Percentiles rank a stretch among this genome's conserved stretches.
phyloP scores from a whole-genome alignment of 2,113 vertebrate species.

The Brachypodius melanocephalos region DNA sequence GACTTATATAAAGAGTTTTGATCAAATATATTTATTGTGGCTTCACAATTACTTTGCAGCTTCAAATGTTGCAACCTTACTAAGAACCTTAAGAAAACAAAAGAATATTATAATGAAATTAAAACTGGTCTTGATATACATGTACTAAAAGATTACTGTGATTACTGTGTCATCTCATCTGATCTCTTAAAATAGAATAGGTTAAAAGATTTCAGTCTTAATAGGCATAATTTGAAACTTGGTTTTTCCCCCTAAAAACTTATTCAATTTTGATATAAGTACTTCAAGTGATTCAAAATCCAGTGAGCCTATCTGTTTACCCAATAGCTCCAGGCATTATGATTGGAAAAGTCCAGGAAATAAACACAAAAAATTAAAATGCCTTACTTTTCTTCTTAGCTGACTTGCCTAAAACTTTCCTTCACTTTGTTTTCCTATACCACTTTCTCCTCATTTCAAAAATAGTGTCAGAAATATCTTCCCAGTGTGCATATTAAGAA shows the following conservation, averaged over 20 bases:
- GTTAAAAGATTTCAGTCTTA: background rate
- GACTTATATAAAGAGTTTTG: background rate
- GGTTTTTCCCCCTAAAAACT: background rate
- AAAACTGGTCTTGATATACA: background rate
- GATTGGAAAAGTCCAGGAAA: background rate
- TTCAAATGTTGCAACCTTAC: background rate
- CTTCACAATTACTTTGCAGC: background rate
- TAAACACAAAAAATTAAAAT: fast-evolving
- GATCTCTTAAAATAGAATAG: background rate
- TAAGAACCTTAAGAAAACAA: background rate
- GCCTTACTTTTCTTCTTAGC: background rate
- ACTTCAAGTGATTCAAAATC: background rate
- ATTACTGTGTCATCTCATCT: background rate
- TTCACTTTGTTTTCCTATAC: background rate
- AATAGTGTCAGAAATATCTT: background rate
- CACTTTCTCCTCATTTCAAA: background rate
- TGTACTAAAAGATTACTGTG: background rate
- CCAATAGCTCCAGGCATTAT: background rate
- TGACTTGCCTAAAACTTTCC: background rate
- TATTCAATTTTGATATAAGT: background rate
- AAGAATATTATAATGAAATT: background rate
- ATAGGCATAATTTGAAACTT: background rate
- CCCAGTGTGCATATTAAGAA: background rate
- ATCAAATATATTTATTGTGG: background rate
- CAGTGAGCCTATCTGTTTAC: background rate